Base-by-base conservation (phyloP, 2,797 vertebrate species). In the Pipistrellus pipistrellus region DNA sequence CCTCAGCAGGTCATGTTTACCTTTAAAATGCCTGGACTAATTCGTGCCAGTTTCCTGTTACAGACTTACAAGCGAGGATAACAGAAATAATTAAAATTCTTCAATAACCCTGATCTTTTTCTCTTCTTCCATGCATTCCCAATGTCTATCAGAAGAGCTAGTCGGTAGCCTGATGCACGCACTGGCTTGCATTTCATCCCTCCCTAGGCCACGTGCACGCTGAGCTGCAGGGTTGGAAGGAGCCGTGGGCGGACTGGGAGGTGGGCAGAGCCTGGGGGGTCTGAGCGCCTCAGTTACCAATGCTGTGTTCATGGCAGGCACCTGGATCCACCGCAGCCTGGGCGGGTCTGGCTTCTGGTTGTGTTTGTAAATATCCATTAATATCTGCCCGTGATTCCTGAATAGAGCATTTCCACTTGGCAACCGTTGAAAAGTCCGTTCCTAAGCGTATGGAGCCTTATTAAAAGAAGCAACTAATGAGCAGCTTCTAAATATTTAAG, bases 41-140 rank as follows among this genome's bases (percentile, higher is more conserved):
- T 53, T 91, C 53, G 21, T 82, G 72, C 85, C 10, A 8, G 68
- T 78, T 95, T 91, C 73, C 68, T 75, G 0, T 88, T 72, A 6
- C 21, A n/a, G 84, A 81, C 68, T 91, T 73, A 87, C 87, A 80
- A 87, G 75, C 20, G 35, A 82, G 72, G 77, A 85, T 55, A 81
- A 69, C 84, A 93, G 83, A 90, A 86, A 77, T 85, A 69, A 91
- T 94, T 87, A 94, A 93, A 89, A 87, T 87, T 90, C 77, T 69
- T 59, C 14, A 53, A 25, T 94, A 93, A 96, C 76, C 66, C 41
- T 77, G 8, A 59, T 90, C 27, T 51, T 86, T 93, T 69, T 35
- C 32, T 48, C 32, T 81, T 75, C 76, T 48, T n/a, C 71, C 30
- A 27, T 62, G 59, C 38, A 8, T 94, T 83, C 88, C 69, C 72